Evolutionary conservation across 2,797 vertebrate genomes (phyloP).

Genomic region (Hemibagrus guttatus): DNA sequence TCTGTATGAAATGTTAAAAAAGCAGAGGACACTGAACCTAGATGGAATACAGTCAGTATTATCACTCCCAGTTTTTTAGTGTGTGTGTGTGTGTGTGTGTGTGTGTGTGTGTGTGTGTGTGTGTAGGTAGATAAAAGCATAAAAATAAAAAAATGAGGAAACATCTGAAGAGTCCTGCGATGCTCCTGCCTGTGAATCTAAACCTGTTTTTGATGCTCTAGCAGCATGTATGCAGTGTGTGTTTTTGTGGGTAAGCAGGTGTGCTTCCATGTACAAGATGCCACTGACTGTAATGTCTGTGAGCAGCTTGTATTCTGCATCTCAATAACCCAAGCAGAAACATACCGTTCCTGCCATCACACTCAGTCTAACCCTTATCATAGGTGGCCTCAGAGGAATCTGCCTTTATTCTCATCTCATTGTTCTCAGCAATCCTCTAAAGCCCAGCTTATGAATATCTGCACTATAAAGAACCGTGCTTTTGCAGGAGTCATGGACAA

Average conservation of each 20-base stretch:
- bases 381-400: conserved; percentile 27
- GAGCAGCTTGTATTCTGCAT: neutral
- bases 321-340: conserved; percentile 19
- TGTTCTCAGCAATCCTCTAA: conserved; percentile 39
- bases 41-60: conserved; percentile 42
- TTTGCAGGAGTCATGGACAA: conserved; percentile 32
- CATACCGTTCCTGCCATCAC: neutral
- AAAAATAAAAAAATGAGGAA: conserved; percentile 52
- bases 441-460: conserved; percentile 49
- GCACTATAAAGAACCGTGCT: conserved; percentile 20
- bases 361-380: conserved; percentile 20
- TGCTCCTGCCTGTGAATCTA: conserved; percentile 31
- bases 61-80: conserved; percentile 26
- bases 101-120: conserved; percentile 36
- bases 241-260: conserved; percentile 47
- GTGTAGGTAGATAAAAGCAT: conserved; percentile 54
- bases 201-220: conserved; percentile 67
- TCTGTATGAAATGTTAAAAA: conserved; percentile 62
- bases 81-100: conserved; percentile 38
- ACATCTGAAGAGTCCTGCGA: conserved; percentile 55
- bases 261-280: conserved; percentile 11
- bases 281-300: neutral
- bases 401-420: conserved; percentile 42
- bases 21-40: conserved; percentile 50
- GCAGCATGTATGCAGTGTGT: conserved; percentile 35